phyloP scores from a whole-genome alignment of 2,113 vertebrate species.

The Plectropomus leopardus region DNA sequence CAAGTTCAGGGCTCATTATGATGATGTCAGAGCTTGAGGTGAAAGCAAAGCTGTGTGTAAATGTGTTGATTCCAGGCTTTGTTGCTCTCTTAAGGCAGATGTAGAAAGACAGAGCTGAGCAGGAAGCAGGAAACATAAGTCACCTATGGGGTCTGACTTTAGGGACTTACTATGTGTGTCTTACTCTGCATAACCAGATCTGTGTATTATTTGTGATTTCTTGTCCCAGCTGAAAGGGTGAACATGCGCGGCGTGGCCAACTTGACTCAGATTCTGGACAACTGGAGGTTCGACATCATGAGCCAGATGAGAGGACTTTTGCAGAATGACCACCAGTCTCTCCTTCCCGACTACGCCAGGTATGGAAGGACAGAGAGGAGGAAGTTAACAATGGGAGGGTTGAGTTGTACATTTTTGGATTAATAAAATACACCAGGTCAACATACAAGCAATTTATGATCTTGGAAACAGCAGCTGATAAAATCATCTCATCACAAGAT shows the following conservation, averaged over 20 bases:
- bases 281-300: conserved; percentile 88
- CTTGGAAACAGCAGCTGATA: too few species aligned
- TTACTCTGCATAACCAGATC: too few species aligned
- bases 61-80: background rate
- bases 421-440: too few species aligned
- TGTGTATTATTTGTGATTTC: background rate
- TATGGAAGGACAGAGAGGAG: conserved; percentile 23
- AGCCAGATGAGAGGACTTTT: conserved; percentile 81
- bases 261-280: conserved; percentile 86
- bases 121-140: background rate
- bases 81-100: background rate
- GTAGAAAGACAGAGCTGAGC: background rate
- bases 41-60: conserved; percentile 15
- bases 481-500: too few species aligned
- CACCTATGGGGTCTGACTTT: background rate
- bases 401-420: too few species aligned
- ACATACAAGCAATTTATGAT: too few species aligned
- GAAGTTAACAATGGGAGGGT: background rate
- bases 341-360: conserved; percentile 87
- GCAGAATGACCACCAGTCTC: conserved; percentile 85
- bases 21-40: conserved; percentile 49
- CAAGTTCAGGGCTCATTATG: conserved; percentile 39
- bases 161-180: background rate
- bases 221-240: conserved; percentile 81
- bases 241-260: conserved; percentile 84